A percentile compares a stretch with the other conserved stretches of the same genome.
Evolutionary conservation across 2,888 invertebrate genomes (phyloP).

Genomic region (Drosophila conformis): DNA sequence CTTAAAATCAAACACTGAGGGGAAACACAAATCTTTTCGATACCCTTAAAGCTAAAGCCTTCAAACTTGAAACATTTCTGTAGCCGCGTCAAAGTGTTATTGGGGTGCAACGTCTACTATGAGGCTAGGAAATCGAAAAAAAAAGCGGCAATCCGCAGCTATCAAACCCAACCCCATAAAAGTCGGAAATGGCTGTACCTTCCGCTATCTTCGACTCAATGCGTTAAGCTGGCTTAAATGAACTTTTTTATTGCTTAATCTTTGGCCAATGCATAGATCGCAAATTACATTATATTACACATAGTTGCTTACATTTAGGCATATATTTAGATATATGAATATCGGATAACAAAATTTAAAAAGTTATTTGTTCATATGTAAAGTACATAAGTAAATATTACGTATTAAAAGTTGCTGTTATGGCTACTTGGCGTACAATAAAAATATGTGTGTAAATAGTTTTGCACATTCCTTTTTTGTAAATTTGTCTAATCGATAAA

Average conservation of each 20-base stretch:
- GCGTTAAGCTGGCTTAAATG: constrained; percentile 43
- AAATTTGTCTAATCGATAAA: constrained; percentile 61
- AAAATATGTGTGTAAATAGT: constrained; percentile 53
- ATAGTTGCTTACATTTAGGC: constrained; percentile 26
- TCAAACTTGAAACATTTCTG: neutral
- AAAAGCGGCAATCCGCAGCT: too few relatives aligned
- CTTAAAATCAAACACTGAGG: neutral
- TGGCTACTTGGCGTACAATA: constrained; percentile 52
- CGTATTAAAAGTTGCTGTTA: constrained; percentile 49
- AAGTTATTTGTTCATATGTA: constrained; percentile 56
- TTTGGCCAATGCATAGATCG: constrained; percentile 82
- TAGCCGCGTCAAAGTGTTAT: neutral
- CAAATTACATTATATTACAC: constrained; percentile 62
- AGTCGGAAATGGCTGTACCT: too few relatives aligned
- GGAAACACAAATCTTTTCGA: neutral
- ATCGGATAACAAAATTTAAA: constrained; percentile 45
- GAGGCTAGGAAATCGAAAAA: too few relatives aligned
- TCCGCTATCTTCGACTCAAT: neutral
- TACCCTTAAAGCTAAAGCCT: neutral
- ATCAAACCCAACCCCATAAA: neutral
- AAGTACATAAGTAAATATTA: constrained; percentile 31
- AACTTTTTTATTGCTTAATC: constrained; percentile 78
- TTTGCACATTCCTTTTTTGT: constrained; percentile 19
- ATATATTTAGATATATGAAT: constrained; percentile 17
- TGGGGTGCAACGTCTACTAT: neutral